Evolutionary conservation across 1,140 invertebrate genomes (phyloP).

Genomic region (Trichogramma pretiosum): DNA sequence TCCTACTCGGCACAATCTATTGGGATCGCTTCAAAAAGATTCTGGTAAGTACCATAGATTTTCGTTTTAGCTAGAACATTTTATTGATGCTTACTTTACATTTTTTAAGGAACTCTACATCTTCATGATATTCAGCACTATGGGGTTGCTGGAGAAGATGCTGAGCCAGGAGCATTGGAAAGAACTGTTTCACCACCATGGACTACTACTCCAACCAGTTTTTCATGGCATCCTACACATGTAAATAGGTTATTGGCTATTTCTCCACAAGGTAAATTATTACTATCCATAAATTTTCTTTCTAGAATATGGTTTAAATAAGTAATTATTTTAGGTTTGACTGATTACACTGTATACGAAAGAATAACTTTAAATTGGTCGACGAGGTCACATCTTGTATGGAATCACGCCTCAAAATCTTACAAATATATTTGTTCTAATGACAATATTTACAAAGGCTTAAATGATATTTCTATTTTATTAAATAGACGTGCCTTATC

Average conservation of each 20-base stretch:
- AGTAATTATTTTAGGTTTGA: conserved; percentile 46
- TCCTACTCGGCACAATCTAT: conserved; percentile 72
- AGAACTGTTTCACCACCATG: conserved; percentile 55
- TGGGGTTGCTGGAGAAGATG: conserved; percentile 54
- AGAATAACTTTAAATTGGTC: conserved; percentile 75
- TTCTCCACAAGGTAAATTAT: conserved; percentile 47
- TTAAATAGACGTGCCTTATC: conserved; percentile 63
- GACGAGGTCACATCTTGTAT: conserved; percentile 58
- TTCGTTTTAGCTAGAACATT: conserved; percentile 5
- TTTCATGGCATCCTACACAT: conserved; percentile 74
- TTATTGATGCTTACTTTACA: not conserved
- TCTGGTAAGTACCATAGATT: conserved; percentile 29
- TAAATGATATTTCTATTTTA: conserved; percentile 63
- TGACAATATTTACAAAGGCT: conserved; percentile 47
- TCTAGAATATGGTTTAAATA: too few relatives aligned
- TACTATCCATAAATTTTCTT: not conserved
- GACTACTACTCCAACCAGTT: conserved; percentile 52
- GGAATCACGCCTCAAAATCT: conserved; percentile 63
- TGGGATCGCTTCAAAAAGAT: conserved; percentile 68
- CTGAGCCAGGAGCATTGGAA: conserved; percentile 68
- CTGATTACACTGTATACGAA: conserved; percentile 69
- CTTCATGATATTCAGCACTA: conserved; percentile 76
- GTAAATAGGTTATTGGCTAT: conserved; percentile 68
- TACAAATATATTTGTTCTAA: conserved; percentile 52
- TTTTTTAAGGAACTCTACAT: conserved; percentile 46